Base-by-base conservation (phyloP, 2,797 vertebrate genomes). In the Scolopax rusticola region DNA sequence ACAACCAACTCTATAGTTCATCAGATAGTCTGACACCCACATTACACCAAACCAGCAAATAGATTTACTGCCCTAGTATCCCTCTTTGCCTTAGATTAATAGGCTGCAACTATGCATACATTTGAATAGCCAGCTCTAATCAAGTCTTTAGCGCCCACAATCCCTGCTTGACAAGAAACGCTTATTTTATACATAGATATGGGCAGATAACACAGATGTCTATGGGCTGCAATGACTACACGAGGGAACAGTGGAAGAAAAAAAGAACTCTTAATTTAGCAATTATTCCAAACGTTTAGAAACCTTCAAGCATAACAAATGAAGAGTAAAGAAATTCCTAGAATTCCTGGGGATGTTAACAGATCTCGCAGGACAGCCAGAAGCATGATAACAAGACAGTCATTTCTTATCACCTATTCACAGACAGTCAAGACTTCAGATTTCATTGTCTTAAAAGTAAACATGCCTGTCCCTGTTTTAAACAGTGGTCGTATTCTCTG, bases 341-440 rank as follows among this genome's bases (percentile, higher is more conserved):
- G 90, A 94, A 97, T 97, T 97, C 96, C 96, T 83, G 51, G 32
- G 57, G 83, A 77, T 78, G 94, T 92, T 97, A 95, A 90, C 86
- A 87, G 96, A 93, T 87, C 88, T 94, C 88, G n/a, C 85, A 93
- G 60, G 81, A 90, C 88, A 82, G 81, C 81, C 90, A 97, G 90
- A 94, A 90, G 68, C 86, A 68, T 4, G 85, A 76, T 91, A 97
- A 97, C 25, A 19, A 74, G 68, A 84, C 27, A 77, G 80, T 68
- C 17, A 53, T 69, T 94, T 93, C 95, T 95, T 90, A 96, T 79
- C 94, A 84, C 73, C 83, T 89, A 67, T 76, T 87, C 88, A 74
- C 80, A 90, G 51, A 48, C 75, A 93, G 83, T 80, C 89, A 91
- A 86, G 48, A 90, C 84, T 89, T 84, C 71, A 93, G 81, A 57